A percentile compares a stretch with the other conserved stretches of the same genome.
Evolutionary conservation across 2,113 vertebrate species (phyloP).

Genomic region (Pungitius pungitius): DNA sequence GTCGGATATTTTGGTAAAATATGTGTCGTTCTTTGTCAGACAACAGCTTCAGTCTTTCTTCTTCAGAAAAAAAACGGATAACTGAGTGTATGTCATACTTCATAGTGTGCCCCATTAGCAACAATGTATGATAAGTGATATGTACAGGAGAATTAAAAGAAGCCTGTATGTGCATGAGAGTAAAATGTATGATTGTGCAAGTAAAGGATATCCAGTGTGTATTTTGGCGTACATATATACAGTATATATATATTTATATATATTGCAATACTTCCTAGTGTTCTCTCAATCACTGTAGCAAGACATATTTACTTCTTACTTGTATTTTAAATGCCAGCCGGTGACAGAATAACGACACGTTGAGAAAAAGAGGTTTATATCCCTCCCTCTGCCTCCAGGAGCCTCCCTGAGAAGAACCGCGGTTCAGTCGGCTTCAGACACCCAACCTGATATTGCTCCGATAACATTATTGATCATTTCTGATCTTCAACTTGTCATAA

Average conservation of each 20-base stretch:
- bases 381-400: slow-evolving; percentile 14
- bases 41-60: neutral
- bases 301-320: slow-evolving; percentile 10
- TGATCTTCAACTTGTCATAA: slow-evolving; percentile 49
- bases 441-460: slow-evolving; percentile 28
- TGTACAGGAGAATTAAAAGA: neutral
- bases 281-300: neutral
- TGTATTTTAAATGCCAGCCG: slow-evolving; percentile 20
- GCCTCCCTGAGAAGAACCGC: slow-evolving; percentile 24
- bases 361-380: slow-evolving; percentile 33
- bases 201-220: neutral
- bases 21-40: neutral
- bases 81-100: neutral
- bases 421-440: slow-evolving; percentile 37
- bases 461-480: slow-evolving; percentile 60
- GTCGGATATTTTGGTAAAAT: neutral
- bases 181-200: neutral
- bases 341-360: slow-evolving; percentile 37
- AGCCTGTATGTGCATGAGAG: neutral
- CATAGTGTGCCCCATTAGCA: neutral
- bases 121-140: neutral
- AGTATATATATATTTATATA: neutral
- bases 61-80: neutral
- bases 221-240: neutral
- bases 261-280: neutral